Conservation (phyloP, 2,888 invertebrate species). For the Ormia ochracea region DNA sequence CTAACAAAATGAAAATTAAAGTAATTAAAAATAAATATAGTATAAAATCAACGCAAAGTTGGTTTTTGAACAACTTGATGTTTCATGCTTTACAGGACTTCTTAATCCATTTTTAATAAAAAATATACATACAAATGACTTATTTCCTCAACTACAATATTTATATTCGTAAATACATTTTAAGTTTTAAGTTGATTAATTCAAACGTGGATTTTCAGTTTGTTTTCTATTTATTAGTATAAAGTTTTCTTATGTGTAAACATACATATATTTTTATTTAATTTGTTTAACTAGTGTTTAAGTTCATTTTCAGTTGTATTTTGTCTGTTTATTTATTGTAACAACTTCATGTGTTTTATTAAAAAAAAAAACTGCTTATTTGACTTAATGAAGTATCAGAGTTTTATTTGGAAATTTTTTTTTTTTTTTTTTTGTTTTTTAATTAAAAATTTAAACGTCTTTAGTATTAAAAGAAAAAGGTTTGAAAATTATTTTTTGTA, state of each 20-base stretch:
- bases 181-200: background rate
- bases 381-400: conserved; percentile 10
- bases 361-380: conserved; percentile 1
- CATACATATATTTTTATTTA: background rate
- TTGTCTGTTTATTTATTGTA: conserved; percentile 43
- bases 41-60: conserved; percentile 22
- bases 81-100: conserved; percentile 8
- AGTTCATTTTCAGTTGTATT: conserved; percentile 46
- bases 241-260: background rate
- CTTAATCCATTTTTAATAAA: conserved; percentile 42
- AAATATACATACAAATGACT: conserved; percentile 60
- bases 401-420: background rate
- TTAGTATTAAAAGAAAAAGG: conserved; percentile 24
- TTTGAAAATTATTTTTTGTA: background rate
- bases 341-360: conserved; percentile 37
- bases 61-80: conserved; percentile 24
- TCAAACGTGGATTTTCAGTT: conserved; percentile 23
- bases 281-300: conserved; percentile 39
- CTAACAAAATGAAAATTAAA: conserved; percentile 16
- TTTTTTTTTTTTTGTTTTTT: no score
- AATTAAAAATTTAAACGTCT: conserved; percentile 34
- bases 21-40: no score
- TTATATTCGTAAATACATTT: conserved; percentile 3
- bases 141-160: conserved; percentile 25
- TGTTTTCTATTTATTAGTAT: background rate